phyloP scores from a whole-genome alignment of 2,113 vertebrate genomes.

The Entomyzon cyanotis region DNA sequence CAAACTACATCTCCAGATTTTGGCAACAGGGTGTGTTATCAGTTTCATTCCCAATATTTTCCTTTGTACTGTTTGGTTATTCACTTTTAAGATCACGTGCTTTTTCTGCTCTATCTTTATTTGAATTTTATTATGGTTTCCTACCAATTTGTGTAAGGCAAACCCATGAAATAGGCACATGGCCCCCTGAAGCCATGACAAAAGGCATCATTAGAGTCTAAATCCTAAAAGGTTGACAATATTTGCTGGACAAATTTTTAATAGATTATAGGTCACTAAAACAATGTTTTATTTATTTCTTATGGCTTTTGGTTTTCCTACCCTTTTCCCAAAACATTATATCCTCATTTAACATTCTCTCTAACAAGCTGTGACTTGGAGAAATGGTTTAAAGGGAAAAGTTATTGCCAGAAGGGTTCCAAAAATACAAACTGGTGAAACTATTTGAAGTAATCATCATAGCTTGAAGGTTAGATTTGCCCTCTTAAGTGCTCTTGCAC shows the following conservation, averaged over 20 bases:
- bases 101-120: neutral
- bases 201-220: neutral
- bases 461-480: constrained; percentile 9
- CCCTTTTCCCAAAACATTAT: constrained; percentile 34
- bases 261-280: neutral
- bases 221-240: neutral
- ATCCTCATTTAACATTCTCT: neutral
- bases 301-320: constrained; percentile 13
- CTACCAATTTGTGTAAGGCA: neutral
- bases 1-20: neutral
- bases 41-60: neutral
- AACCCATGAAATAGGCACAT: neutral
- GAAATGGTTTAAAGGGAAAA: constrained; percentile 24
- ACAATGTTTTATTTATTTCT: constrained; percentile 3
- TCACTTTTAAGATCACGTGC: neutral
- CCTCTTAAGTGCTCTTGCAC: neutral
- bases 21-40: neutral
- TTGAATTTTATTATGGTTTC: neutral
- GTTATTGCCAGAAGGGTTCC: constrained; percentile 9
- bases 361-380: constrained; percentile 26
- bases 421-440: constrained; percentile 35
- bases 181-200: neutral
- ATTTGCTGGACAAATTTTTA: neutral
- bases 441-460: neutral
- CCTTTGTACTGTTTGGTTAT: neutral